phyloP scores from a whole-genome alignment of 2,888 invertebrate genomes.

The Meiosimyza platycephala region DNA sequence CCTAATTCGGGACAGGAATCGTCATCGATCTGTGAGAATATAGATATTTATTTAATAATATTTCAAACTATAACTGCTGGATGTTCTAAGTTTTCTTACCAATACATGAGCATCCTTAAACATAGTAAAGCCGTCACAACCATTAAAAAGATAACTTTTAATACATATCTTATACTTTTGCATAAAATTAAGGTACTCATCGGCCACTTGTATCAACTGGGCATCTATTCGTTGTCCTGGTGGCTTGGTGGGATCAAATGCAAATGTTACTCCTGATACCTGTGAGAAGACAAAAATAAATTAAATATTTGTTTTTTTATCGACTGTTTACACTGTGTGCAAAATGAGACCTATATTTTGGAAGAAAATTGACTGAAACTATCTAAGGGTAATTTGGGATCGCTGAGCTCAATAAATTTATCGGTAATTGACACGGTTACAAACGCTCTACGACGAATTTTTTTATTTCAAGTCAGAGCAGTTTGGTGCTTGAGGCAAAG shows the following conservation, averaged over 20 bases:
- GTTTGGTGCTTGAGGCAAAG: too few species aligned
- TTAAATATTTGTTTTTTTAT: background rate
- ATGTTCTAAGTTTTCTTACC: conserved; percentile 68
- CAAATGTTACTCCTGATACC: conserved; percentile 81
- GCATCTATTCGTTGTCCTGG: conserved; percentile 78
- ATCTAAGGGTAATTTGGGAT: background rate
- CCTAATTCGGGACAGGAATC: conserved; percentile 89
- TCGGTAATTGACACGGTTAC: background rate
- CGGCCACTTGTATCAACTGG: conserved; percentile 83
- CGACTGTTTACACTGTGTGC: too few species aligned
- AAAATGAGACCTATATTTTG: too few species aligned
- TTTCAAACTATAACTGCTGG: background rate
- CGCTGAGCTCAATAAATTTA: background rate
- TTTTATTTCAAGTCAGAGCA: too few species aligned
- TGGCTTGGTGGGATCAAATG: conserved; percentile 78
- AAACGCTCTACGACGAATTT: too few species aligned
- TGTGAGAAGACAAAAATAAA: conserved; percentile 55
- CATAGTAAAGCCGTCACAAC: conserved; percentile 88
- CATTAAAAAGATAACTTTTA: conserved; percentile 83
- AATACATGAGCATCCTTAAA: conserved; percentile 79
- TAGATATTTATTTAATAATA: background rate
- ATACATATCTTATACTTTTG: conserved; percentile 83
- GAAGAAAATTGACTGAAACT: background rate
- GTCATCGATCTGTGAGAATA: conserved; percentile 75
- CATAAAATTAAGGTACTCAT: conserved; percentile 79